A percentile compares a stretch with the other conserved stretches of the same genome.
These are phyloP conservation scores for Pyrrhia umbra DNA, from an alignment of 2,888 invertebrate species.

Conservation along the genomic window DNA sequence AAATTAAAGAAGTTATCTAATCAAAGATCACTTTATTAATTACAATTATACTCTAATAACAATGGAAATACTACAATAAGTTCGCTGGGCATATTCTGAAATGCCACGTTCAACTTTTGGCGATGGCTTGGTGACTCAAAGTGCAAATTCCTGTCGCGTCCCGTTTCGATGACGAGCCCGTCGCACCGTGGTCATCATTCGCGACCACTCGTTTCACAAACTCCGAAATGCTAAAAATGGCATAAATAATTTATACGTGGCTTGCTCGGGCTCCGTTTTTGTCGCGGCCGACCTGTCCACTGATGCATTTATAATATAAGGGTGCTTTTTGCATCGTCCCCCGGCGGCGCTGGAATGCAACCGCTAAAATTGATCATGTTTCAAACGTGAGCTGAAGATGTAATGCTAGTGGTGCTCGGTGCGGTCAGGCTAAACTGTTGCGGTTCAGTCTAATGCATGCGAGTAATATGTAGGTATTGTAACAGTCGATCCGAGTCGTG, in stretches of 20 bases:
- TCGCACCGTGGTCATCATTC: slow-evolving; percentile 67
- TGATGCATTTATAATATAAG: slow-evolving; percentile 91
- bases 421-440: slow-evolving; percentile 67
- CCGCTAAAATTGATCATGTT: slow-evolving; percentile 90
- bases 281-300: slow-evolving; percentile 88
- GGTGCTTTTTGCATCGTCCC: slow-evolving; percentile 88
- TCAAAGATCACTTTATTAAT: background rate
- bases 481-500: slow-evolving; percentile 38
- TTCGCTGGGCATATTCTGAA: slow-evolving; percentile 12
- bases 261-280: slow-evolving; percentile 86
- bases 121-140: slow-evolving; percentile 45
- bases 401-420: slow-evolving; percentile 72
- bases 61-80: background rate
- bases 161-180: slow-evolving; percentile 64
- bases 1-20: background rate
- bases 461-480: slow-evolving; percentile 54
- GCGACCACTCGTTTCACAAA: slow-evolving; percentile 76
- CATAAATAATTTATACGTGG: slow-evolving; percentile 90
- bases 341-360: slow-evolving; percentile 86
- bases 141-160: slow-evolving; percentile 60
- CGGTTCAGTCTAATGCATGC: slow-evolving; percentile 65
- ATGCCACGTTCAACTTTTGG: slow-evolving; percentile 37
- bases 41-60: background rate
- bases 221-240: slow-evolving; percentile 90
- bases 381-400: slow-evolving; percentile 87